Conservation (phyloP, 2,113 vertebrate species). For the Hippopotamus amphibius region DNA sequence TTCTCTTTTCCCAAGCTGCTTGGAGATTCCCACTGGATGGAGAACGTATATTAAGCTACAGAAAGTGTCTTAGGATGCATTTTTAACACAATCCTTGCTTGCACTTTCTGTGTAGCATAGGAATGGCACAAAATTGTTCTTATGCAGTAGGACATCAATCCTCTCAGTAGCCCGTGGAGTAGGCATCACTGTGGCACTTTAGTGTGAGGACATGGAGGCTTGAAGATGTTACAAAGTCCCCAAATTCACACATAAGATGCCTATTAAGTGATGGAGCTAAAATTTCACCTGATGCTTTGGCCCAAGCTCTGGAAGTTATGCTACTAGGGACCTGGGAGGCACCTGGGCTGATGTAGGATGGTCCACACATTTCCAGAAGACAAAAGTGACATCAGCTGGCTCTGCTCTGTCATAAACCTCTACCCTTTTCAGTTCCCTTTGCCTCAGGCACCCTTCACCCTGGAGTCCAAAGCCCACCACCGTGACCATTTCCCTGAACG, state of each 20-base stretch:
- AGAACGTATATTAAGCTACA: background rate
- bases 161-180: background rate
- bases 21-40: background rate
- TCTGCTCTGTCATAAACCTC: background rate
- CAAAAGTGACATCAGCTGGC: background rate
- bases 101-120: background rate
- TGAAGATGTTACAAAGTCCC: background rate
- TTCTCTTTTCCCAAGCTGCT: background rate
- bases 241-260: background rate
- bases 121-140: background rate
- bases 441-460: background rate
- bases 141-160: no score
- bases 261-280: background rate
- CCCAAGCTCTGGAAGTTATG: rapidly evolving
- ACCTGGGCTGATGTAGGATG: background rate
- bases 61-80: background rate
- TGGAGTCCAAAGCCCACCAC: background rate
- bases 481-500: background rate
- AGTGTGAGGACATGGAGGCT: background rate
- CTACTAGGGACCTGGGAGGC: background rate
- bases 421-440: conserved; percentile 51
- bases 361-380: background rate
- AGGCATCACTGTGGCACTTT: background rate
- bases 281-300: rapidly evolving
- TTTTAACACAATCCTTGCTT: background rate